phyloP scores from a whole-genome alignment of 2,113 vertebrate species.

The Macquaria ambigua region DNA sequence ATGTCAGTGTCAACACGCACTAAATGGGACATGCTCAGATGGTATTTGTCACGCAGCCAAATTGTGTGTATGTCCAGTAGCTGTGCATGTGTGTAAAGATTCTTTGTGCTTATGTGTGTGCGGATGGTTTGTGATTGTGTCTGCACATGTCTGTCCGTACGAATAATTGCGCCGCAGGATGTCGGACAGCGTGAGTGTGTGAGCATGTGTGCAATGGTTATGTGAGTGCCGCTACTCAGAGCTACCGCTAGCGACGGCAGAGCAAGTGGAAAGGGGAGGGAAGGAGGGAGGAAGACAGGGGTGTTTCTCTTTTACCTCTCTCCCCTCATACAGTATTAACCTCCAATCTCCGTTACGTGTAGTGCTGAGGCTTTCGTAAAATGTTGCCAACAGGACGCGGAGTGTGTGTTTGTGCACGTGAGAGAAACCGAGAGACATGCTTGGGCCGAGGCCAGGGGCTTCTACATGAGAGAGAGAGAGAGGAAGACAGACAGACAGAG shows the following conservation, averaged over 20 bases:
- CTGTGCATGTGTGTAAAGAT: not conserved
- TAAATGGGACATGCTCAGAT: constrained; percentile 9
- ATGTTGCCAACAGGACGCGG: constrained; percentile 3
- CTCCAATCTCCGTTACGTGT: not conserved
- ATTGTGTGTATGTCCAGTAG: not conserved
- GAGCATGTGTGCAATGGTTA: not conserved
- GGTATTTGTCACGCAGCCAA: constrained; percentile 3
- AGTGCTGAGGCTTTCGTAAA: not conserved
- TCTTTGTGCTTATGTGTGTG: not conserved
- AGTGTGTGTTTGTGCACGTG: constrained; percentile 22
- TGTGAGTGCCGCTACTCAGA: not conserved
- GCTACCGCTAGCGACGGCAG: not conserved
- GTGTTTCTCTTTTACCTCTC: not conserved
- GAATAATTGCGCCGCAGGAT: constrained; percentile 12
- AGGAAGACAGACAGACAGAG: constrained; percentile 28
- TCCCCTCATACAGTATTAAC: not conserved
- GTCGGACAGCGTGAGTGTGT: constrained; percentile 6
- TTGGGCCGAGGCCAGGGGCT: constrained; percentile 32
- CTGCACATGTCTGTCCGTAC: constrained; percentile 17
- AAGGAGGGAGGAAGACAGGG: not conserved
- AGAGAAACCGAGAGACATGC: constrained; percentile 27
- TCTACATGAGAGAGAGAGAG: constrained; percentile 25
- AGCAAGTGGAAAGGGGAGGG: not conserved
- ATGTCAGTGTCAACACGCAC: not conserved
- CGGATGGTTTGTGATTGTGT: constrained; percentile 5